Evolutionary conservation across 2,797 vertebrate species (phyloP).

Genomic region (Protonibea diacanthus): DNA sequence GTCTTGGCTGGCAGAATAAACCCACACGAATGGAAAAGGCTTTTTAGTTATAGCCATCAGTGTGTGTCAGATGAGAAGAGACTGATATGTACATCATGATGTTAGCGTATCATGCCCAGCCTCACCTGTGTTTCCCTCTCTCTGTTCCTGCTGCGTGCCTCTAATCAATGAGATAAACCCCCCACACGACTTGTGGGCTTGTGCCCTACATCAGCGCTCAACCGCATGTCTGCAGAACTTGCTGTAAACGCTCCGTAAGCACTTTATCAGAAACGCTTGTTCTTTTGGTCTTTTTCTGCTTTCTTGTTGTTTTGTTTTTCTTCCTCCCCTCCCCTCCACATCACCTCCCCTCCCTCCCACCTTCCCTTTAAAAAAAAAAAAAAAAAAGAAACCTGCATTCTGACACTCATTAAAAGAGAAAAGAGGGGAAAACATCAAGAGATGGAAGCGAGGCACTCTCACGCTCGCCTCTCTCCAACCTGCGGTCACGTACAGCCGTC

Average conservation of each 20-base stretch:
- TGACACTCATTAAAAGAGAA: conserved; percentile 88
- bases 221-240: conserved; percentile 81
- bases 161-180: conserved; percentile 73
- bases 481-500: conserved; percentile 85
- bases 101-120: conserved; percentile 16
- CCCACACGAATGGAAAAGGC: not conserved
- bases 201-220: conserved; percentile 79
- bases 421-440: conserved; percentile 82
- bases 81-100: not conserved
- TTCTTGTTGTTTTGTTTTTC: conserved; percentile 87
- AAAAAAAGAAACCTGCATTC: conserved; percentile 74
- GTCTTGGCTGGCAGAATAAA: conserved; percentile 7
- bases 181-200: conserved; percentile 59
- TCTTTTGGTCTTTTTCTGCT: conserved; percentile 85
- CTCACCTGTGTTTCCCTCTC: conserved; percentile 36
- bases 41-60: not conserved
- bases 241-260: conserved; percentile 85
- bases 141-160: conserved; percentile 40
- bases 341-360: conserved; percentile 37
- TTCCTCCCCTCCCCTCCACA: conserved; percentile 32
- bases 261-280: conserved; percentile 86
- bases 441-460: conserved; percentile 72
- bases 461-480: conserved; percentile 82
- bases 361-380: conserved; percentile 54
- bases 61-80: not conserved